Base-by-base conservation (phyloP, 2,888 invertebrate genomes). In the Rhimphoctona megacephalus region DNA sequence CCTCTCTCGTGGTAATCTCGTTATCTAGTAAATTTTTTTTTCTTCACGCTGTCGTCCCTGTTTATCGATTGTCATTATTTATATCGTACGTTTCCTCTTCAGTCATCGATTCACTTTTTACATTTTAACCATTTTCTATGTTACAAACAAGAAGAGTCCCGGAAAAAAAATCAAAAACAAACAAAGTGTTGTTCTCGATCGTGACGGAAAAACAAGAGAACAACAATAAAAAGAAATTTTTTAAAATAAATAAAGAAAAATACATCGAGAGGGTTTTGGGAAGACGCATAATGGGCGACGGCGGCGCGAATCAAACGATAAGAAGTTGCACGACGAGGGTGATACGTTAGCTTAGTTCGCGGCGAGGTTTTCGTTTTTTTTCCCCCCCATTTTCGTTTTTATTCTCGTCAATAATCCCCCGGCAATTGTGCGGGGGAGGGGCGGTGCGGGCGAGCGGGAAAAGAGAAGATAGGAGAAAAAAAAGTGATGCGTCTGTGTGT, bases 101-200 rank as follows among this genome's bases (percentile, higher is more conserved):
- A 93, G 94, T 94, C 94, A 94, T 94, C 94, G 94, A 94, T 94
- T 94, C 94, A 92, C 93, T 94, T 94, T 94, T 94, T 93, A 93
- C 94, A 94, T 92, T 92, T 92, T 91, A 91, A 91, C 92, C 92
- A 93, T 94, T 94, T 84, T 84, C 81, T 66, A 83, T 43, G 61
- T 17, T 36, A 72, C 46, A 36, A 72, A 30, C 33, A 54, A 30
- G 33, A 25, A 61, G 61, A 30, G 61, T 61, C 30, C 30, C 61
- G 61, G 30, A 61, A 61, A 17, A 49, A 74, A 74, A 79, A 43
- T 33, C 49, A 52, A 46, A 43, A 57, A 72, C 73, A 52, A 73
- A 52, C 72, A 72, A 52, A 78, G 64, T 66, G 43, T 81, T n/a
- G 8, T 25, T 36, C 11, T 7, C 30, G 46, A 72, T 33, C 22